These are phyloP conservation scores for Parapsyche elsis DNA, from an alignment of 1,140 invertebrate genomes.

Conservation along the genomic window DNA sequence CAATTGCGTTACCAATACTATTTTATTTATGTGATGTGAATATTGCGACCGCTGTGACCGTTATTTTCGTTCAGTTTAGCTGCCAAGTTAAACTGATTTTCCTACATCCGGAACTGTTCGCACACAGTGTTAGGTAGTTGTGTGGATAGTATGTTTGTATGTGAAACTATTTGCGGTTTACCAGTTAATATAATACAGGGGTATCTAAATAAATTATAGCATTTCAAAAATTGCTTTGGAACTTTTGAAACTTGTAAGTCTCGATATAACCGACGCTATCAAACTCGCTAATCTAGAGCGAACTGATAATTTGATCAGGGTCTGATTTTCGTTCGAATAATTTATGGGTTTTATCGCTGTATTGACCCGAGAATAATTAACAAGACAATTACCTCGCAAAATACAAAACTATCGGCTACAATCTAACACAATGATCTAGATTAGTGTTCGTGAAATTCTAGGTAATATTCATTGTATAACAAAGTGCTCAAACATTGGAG, in stretches of 20 bases:
- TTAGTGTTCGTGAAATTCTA: neutral
- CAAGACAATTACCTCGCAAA: neutral
- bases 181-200: too few species aligned
- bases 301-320: neutral
- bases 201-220: neutral
- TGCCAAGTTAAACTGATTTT: too few species aligned
- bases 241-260: constrained; percentile 2
- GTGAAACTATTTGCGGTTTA: too few species aligned
- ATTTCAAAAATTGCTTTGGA: neutral
- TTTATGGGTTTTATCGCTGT: constrained; percentile 20
- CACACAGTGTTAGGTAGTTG: neutral
- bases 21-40: too few species aligned
- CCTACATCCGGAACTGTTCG: too few species aligned
- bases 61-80: too few species aligned
- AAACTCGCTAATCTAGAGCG: neutral
- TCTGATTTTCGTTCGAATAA: constrained; percentile 31
- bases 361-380: constrained; percentile 25
- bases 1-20: too few species aligned
- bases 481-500: neutral
- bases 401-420: too few species aligned
- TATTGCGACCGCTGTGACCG: too few species aligned
- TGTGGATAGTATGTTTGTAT: too few species aligned
- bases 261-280: neutral
- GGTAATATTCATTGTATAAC: too few species aligned
- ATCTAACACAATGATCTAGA: neutral